Conservation (phyloP, 2,113 vertebrate species). For the Perca flavescens region DNA sequence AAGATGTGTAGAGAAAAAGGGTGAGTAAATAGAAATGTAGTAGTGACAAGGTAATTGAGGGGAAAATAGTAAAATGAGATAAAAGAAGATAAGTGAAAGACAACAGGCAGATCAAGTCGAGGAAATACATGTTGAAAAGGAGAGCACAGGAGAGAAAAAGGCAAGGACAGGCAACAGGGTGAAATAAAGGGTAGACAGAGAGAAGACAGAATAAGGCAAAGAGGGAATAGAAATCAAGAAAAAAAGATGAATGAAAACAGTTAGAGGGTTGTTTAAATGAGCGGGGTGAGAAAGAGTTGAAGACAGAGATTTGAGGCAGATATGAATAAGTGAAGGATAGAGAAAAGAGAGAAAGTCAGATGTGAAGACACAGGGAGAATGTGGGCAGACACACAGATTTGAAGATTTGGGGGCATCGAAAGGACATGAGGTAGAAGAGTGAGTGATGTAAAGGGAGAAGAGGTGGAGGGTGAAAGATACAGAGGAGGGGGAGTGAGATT, state of each 20-base stretch:
- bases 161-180: constrained; percentile 56
- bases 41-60: neutral
- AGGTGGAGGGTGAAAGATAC: constrained; percentile 1
- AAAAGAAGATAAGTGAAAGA: constrained; percentile 28
- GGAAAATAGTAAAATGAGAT: constrained; percentile 24
- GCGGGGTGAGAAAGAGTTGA: constrained; percentile 80
- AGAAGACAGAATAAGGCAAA: constrained; percentile 38
- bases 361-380: constrained; percentile 43
- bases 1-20: neutral
- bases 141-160: constrained; percentile 20
- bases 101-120: constrained; percentile 21
- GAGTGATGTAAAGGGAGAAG: constrained; percentile 43
- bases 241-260: constrained; percentile 52
- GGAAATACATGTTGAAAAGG: constrained; percentile 33
- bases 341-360: constrained; percentile 49
- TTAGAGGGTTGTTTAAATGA: constrained; percentile 68
- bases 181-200: constrained; percentile 53
- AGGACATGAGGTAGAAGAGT: constrained; percentile 53
- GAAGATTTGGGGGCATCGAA: constrained; percentile 54
- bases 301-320: constrained; percentile 67
- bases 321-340: constrained; percentile 58
- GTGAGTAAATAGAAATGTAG: constrained; percentile 26
- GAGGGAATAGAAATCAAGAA: constrained; percentile 42
- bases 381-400: constrained; percentile 61
- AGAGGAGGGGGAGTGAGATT: constrained; percentile 10